Base-by-base conservation (phyloP, 2,113 vertebrate genomes). In the Todiramphus saurophagus region DNA sequence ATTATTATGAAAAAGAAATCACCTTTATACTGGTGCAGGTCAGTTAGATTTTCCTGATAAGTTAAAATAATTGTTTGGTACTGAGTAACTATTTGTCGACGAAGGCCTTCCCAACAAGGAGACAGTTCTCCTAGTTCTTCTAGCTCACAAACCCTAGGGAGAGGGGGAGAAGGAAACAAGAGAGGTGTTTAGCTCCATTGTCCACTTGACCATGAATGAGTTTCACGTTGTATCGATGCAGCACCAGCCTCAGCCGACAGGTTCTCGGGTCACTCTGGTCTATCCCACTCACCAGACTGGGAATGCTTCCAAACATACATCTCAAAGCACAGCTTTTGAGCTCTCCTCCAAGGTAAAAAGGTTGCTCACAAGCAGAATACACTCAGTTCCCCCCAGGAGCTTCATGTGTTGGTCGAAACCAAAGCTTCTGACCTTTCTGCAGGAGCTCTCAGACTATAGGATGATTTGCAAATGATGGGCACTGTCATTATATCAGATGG, bases 51-150 rank as follows among this genome's bases (percentile, higher is more conserved):
- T 91, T 99, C 99, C 97, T 99, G 99, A 93, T 99, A 99, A 7
- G 98, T 97, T 62, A 99, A 98, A 94, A 99, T 99, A 84, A 99
- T 97, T 15, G 98, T 99, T 98, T 99, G 99, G 97, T 99, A 99
- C 94, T 99, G 99, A 53, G 99, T 99, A 82, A 99, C 98, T 27
- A 99, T 99, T 95, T 99, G 99, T 68, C 99, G 98, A 50, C 99
- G 98, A 63, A 99, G 98, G 88, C 98, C 99, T 98, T 99, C 99
- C 99, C 99, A 99, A 91, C 99, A 99, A 39, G 99, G 99, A 13
- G 99, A 99, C 56, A 99, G 95, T 72, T 99, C 99, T 68, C 99
- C 99, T 83, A 99, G 17, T 93, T 99, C 99, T 97, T 99, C 99
- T 83, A 99, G 98, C 94, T 99, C 99, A 97, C 98, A 99, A 44